phyloP scores from a whole-genome alignment of 2,888 invertebrate species.

The Arge pagana region DNA sequence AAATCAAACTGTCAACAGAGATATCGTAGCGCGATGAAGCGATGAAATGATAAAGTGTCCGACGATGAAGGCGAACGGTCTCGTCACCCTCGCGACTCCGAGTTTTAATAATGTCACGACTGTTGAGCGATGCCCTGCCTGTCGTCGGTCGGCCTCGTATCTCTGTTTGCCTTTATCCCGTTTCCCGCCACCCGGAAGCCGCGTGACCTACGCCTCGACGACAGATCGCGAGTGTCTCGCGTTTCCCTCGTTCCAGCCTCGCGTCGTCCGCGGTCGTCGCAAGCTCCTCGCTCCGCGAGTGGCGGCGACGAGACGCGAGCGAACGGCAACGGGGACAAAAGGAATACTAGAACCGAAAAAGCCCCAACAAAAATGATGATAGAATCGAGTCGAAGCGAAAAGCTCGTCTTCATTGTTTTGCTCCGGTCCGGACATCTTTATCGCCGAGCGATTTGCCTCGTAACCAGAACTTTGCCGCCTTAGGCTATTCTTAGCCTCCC shows the following conservation, averaged over 20 bases:
- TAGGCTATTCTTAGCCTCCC: too few species aligned
- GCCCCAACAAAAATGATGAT: conserved; percentile 19
- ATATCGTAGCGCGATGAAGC: conserved; percentile 22
- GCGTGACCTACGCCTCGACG: conserved; percentile 10
- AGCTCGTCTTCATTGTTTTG: conserved; percentile 40
- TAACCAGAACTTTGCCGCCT: too few species aligned
- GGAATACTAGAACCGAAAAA: conserved; percentile 28
- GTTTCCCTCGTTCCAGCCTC: background rate
- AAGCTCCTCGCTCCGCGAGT: conserved; percentile 5
- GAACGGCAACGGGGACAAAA: conserved; percentile 17
- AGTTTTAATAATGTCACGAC: conserved; percentile 37
- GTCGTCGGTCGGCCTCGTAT: conserved; percentile 20
- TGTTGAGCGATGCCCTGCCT: conserved; percentile 30
- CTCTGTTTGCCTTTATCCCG: conserved; percentile 23
- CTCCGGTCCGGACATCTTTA: too few species aligned
- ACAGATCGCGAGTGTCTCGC: conserved; percentile 15
- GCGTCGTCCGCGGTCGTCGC: conserved; percentile 4
- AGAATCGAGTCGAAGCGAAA: conserved; percentile 38
- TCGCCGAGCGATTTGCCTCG: too few species aligned
- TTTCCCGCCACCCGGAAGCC: conserved; percentile 4
- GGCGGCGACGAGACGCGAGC: conserved; percentile 21
- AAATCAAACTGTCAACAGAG: conserved; percentile 28
- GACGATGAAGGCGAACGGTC: background rate
- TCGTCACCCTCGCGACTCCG: background rate
- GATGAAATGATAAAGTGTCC: conserved; percentile 32